A percentile compares a stretch with the other conserved stretches of the same genome.
Conservation (phyloP, 1,140 invertebrate genomes). For the Micrasema longulum region DNA sequence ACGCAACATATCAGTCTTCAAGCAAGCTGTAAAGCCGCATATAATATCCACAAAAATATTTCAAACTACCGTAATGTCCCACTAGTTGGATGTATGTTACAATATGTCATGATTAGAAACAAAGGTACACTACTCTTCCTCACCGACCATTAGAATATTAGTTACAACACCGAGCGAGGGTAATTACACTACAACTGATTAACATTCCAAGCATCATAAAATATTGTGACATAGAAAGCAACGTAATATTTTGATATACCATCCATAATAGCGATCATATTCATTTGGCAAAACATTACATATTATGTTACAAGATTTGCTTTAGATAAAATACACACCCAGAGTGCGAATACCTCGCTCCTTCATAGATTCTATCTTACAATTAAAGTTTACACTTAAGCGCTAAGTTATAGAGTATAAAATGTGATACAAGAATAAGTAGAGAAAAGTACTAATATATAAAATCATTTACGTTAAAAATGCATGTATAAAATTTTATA, state of each 20-base stretch:
- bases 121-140: conserved; percentile 24
- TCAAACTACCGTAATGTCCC: conserved; percentile 2
- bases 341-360: conserved; percentile 41
- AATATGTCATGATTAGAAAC: conserved; percentile 51
- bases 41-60: conserved; percentile 51
- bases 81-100: background rate
- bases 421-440: conserved; percentile 53
- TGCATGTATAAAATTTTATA: conserved; percentile 49
- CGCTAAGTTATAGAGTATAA: conserved; percentile 51
- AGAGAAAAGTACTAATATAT: conserved; percentile 50
- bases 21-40: conserved; percentile 50
- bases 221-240: conserved; percentile 55
- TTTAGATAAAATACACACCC: conserved; percentile 43
- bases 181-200: conserved; percentile 54
- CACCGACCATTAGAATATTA: conserved; percentile 51
- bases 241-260: conserved; percentile 53
- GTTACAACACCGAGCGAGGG: conserved; percentile 49
- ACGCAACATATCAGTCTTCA: conserved; percentile 54
- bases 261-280: conserved; percentile 55
- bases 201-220: conserved; percentile 55
- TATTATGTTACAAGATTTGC: conserved; percentile 51
- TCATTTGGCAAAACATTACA: conserved; percentile 56
- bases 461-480: conserved; percentile 46
- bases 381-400: conserved; percentile 50
- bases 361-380: conserved; percentile 42